Percentiles rank a stretch among this genome's conserved stretches.
These are phyloP conservation scores for Pagetopsis macropterus DNA, from an alignment of 2,797 vertebrate species.

Conservation along the genomic window DNA sequence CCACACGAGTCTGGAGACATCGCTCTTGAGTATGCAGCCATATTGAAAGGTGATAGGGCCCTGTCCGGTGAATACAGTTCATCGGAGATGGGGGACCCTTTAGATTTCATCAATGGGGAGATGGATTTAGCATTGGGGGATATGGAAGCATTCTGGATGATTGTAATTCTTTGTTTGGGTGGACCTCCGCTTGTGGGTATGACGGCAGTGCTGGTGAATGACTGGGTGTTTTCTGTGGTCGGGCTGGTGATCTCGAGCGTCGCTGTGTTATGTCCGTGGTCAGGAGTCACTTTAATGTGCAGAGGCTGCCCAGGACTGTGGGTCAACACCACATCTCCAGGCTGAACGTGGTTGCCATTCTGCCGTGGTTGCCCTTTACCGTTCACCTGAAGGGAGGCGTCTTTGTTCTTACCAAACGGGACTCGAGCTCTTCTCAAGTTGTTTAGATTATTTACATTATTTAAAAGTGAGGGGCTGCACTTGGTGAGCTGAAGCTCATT, in stretches of 20 bases:
- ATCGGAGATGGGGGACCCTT: conserved; percentile 81
- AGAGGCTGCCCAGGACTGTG: conserved; percentile 94
- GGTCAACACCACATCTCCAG: conserved; percentile 90
- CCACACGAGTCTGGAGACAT: conserved; percentile 91
- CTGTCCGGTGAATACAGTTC: conserved; percentile 86
- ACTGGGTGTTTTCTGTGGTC: conserved; percentile 87
- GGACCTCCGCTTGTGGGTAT: conserved; percentile 94
- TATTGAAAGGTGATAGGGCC: conserved; percentile 86
- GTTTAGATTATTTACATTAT: conserved; percentile 82
- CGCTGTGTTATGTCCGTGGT: conserved; percentile 91
- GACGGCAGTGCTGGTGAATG: conserved; percentile 94
- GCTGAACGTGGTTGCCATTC: conserved; percentile 88
- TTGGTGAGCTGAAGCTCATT: conserved; percentile 85
- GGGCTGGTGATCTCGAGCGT: conserved; percentile 95
- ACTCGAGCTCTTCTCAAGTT: conserved; percentile 86
- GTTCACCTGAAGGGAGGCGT: conserved; percentile 82
- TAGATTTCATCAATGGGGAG: conserved; percentile 87
- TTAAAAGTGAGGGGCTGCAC: conserved; percentile 83
- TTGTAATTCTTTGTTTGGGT: conserved; percentile 95
- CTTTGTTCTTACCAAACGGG: conserved; percentile 89
- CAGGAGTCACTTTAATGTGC: conserved; percentile 96
- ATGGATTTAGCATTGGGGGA: conserved; percentile 87
- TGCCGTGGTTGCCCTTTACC: conserved; percentile 87
- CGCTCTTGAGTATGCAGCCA: conserved; percentile 89
- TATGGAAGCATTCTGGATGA: conserved; percentile 91